Evolutionary conservation across 2,888 invertebrate genomes (phyloP).

Genomic region (Phaedon cochleariae): DNA sequence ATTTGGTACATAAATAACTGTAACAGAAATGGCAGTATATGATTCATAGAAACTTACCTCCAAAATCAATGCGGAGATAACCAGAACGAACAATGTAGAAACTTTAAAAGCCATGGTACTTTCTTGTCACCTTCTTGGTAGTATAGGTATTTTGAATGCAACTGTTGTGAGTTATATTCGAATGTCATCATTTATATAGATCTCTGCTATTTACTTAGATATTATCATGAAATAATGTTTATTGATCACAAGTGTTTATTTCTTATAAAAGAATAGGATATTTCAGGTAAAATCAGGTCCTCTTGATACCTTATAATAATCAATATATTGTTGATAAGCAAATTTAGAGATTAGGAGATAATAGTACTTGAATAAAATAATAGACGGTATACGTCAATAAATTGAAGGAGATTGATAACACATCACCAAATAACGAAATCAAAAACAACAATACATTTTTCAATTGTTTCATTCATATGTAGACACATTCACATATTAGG

Average conservation of each 20-base stretch:
- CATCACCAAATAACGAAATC: too few species aligned
- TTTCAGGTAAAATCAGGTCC: background rate
- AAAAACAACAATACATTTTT: too few species aligned
- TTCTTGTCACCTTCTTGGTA: background rate
- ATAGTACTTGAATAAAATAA: too few species aligned
- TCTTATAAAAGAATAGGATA: background rate
- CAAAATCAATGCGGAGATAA: background rate
- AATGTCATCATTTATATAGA: background rate
- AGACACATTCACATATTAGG: too few species aligned
- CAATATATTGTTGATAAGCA: background rate
- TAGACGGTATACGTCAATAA: too few species aligned
- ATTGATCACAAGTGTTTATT: background rate
- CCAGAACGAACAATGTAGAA: background rate
- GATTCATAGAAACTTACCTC: too few species aligned
- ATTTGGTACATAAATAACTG: too few species aligned
- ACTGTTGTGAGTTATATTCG: background rate
- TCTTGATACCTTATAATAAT: background rate
- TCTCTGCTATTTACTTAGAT: background rate
- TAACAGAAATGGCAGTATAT: too few species aligned
- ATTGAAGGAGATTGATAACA: too few species aligned
- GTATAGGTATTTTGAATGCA: background rate
- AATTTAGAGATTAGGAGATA: too few species aligned
- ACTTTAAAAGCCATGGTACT: background rate
- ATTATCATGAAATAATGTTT: background rate
- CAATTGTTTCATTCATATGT: too few species aligned